Conservation (phyloP, 2,797 vertebrate species). For the Poecile montanus region DNA sequence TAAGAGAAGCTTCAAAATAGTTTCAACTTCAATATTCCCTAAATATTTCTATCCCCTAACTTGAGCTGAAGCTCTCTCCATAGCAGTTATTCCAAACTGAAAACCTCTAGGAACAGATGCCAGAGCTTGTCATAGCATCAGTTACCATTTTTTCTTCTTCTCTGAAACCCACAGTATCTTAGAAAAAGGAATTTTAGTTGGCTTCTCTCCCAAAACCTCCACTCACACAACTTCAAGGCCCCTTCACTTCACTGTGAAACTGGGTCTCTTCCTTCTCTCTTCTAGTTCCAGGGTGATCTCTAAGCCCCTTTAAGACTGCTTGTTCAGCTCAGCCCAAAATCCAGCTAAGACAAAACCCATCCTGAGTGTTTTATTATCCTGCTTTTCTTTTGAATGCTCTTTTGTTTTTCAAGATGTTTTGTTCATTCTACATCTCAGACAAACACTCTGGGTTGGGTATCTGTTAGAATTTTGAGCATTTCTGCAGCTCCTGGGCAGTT, state of each 20-base stretch:
- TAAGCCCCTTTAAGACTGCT: constrained; percentile 87
- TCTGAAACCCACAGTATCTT: background rate
- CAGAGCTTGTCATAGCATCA: background rate
- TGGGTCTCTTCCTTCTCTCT: constrained; percentile 21
- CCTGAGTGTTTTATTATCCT: constrained; percentile 83
- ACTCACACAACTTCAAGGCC: background rate
- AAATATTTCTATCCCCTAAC: background rate
- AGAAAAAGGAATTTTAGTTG: background rate
- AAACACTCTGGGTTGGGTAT: background rate
- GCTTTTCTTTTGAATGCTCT: constrained; percentile 82
- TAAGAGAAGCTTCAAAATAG: background rate
- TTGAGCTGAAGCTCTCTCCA: background rate
- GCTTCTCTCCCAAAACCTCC: background rate
- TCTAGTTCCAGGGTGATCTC: constrained; percentile 80
- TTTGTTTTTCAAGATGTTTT: constrained; percentile 29
- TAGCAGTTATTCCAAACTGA: background rate
- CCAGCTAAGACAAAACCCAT: constrained; percentile 91
- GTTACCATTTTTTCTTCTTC: background rate
- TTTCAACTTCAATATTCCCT: background rate
- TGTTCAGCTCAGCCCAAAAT: constrained; percentile 87
- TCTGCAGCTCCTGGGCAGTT: background rate
- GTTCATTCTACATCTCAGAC: background rate
- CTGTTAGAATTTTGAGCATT: background rate
- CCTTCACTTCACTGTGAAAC: background rate
- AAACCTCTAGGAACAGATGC: background rate